These are phyloP conservation scores for Cinara cedri DNA, from an alignment of 2,888 invertebrate species.

Conservation along the genomic window DNA sequence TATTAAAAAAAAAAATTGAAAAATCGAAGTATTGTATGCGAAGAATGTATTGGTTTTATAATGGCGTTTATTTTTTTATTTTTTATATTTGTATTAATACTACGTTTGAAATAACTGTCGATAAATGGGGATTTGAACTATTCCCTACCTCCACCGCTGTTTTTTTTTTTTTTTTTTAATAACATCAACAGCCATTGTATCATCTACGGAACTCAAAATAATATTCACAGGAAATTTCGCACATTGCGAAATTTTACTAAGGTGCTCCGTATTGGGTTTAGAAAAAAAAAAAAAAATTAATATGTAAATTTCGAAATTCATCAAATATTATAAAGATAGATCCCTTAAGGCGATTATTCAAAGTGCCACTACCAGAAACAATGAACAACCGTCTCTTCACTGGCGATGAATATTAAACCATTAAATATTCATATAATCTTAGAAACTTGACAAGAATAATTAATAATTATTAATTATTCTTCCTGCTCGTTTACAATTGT, in stretches of 20 bases:
- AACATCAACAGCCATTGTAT: neutral
- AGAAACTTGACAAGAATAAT: no score
- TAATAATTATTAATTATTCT: no score
- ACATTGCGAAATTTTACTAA: neutral
- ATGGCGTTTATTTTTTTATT: no score
- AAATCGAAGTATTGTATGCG: no score
- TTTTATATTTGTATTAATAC: no score
- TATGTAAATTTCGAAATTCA: constrained; percentile 24
- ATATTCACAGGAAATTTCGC: neutral
- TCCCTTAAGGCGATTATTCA: constrained; percentile 1
- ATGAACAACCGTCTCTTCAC: neutral
- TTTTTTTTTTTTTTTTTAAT: constrained; percentile 4
- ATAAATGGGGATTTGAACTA: no score
- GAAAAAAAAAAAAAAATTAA: constrained; percentile 22
- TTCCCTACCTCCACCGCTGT: no score
- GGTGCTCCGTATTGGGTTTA: neutral
- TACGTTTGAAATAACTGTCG: no score
- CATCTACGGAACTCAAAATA: neutral
- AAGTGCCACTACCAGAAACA: neutral
- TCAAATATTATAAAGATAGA: neutral
- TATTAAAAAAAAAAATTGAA: no score
- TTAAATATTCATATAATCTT: constrained; percentile 19
- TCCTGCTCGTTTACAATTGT: no score
- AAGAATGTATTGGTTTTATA: no score
- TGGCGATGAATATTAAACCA: constrained; percentile 17